Base-by-base conservation (phyloP, 2,113 vertebrate species). In the Nesospiza acunhae region DNA sequence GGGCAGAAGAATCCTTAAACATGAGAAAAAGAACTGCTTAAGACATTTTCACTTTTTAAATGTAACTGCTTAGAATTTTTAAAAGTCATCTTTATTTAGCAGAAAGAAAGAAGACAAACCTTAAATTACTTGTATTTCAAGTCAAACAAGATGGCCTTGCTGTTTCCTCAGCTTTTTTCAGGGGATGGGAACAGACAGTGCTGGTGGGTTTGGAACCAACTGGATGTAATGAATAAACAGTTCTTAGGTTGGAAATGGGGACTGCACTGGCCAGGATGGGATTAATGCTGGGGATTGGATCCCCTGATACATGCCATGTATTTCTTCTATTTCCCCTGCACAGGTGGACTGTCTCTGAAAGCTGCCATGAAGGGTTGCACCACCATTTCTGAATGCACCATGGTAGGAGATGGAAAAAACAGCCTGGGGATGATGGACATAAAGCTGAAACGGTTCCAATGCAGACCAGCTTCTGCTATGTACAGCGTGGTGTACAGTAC, bases 361-460 rank as follows among this genome's bases (percentile, higher is more conserved):
- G 84, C 89, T 22, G 93, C 95, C 41, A 93, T 91, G 91, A 97
- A 95, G 39, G 96, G 96, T 10, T 96, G 95, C 49, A 95, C 95
- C 41, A 95, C 91, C 7, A 14, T 91, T 70, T 91, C 93, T 39
- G 94, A 96, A 87, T 96, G 94, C 87, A 84, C 1, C 46, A 62
- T 81, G 41, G 77, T 70, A 72, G 87, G 87, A 87, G 77, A 89
- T 15, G 87, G 81, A n/a, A 95, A 87, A 79, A 84, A 22, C 37
- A 95, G 33, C 31, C 44, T 95, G 69, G 84, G 80, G 5, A 11
- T 59, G 33, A 75, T 87, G 39, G 86, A 92, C 66, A 75, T 96
- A 52, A 92, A 95, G 35, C 28, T 96, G 64, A 95, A 18, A 60
- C 22, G 7, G 9, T 95, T 97, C 62, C 49, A 87, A 1, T 95